Evolutionary conservation across 1,140 invertebrate genomes (phyloP), one percentile per base, ranked within the genome.

Genomic region (Vanessa atalanta): DNA sequence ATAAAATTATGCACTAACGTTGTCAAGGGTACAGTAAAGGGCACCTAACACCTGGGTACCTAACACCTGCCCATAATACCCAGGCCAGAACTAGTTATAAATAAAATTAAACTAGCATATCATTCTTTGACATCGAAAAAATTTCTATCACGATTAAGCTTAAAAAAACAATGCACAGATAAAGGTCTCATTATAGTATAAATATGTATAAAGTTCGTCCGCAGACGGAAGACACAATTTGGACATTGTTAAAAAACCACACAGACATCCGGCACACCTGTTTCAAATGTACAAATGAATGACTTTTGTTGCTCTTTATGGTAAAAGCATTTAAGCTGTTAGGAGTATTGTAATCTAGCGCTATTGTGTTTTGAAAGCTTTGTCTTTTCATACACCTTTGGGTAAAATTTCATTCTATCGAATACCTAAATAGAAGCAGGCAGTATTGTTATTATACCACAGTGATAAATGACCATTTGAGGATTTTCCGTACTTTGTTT

Each of bases 251-350:
- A 69, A 65, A 50, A 63, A 55, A 48, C 47, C 61, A 53, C 57
- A 55, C 63, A 57, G 61, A 64, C 64, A 73, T 77, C 76, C 76
- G 67, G 76, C 63, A 73, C 76, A 77, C 76, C 73, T 77, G 76
- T 73, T 73, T 69, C 57, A 51, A 64, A 64, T 20, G n/a, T 48
- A 64, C 65, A 69, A 69, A 74, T 74, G 72, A 74, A 65, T 74
- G 61, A 55, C 57, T 70, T 69, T 73, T 73, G 65, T 73, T 68
- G 16, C 57, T 63, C 47, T 68, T 60, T 73, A 73, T 47, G 66
- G 72, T 13, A 53, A 55, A 69, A 74, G 72, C 72, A 64, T 68
- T 73, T 26, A 74, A 69, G 61, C 37, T 69, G 72, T 57, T 74
- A 31, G 65, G 70, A 26, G 60, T 69, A 48, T 74, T 69, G 57